Base-by-base conservation (phyloP, 2,113 vertebrate species). In the Ctenomys sociabilis region DNA sequence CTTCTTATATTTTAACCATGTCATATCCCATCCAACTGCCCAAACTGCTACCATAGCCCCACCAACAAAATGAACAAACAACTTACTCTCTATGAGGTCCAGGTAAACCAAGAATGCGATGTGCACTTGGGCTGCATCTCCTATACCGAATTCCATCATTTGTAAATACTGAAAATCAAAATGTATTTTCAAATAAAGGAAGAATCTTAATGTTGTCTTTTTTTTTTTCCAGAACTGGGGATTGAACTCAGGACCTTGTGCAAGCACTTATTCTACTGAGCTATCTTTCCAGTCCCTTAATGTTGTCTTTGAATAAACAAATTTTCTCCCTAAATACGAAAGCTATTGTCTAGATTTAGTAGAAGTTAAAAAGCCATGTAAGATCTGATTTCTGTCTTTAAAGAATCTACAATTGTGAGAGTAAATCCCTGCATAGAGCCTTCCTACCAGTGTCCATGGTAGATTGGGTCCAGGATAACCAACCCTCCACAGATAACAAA, bases 61-160 rank as follows among this genome's bases (percentile, higher is more conserved):
- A 90, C 32, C 14, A 87, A 85, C 35, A 88, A 96, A 93, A 73
- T 75, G 96, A 81, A 95, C 24, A 96, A 93, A 17, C 21, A 85
- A 96, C 97, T 98, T 98, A 99, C 99, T 99, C 97, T 99, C 99
- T 61, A 99, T 95, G 30, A 99, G 99, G 95, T 99, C 99, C 98
- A 99, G 98, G 98, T 99, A 99, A 8, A 99, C 99, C 83, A 99
- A 97, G 97, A 99, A 99, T 0, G 99, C 99, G 78, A 99, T 98
- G 24, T 99, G 99, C 4, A 99, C 97, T 90, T 99, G 99, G 72
- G 98, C 96, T 30, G 98, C 98, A 96, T 99, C 99, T 52, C 96
- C 99, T 1, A 99, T 96, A 75, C 99, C 98, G 59, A 99, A 98
- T 26, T 97, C 98, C 98, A 99, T 98, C 99, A 99, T 99, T 84